Percentiles rank a stretch among this genome's conserved stretches.
Evolutionary conservation across 1,140 invertebrate genomes (phyloP).

Genomic region (Cyclina sinensis): DNA sequence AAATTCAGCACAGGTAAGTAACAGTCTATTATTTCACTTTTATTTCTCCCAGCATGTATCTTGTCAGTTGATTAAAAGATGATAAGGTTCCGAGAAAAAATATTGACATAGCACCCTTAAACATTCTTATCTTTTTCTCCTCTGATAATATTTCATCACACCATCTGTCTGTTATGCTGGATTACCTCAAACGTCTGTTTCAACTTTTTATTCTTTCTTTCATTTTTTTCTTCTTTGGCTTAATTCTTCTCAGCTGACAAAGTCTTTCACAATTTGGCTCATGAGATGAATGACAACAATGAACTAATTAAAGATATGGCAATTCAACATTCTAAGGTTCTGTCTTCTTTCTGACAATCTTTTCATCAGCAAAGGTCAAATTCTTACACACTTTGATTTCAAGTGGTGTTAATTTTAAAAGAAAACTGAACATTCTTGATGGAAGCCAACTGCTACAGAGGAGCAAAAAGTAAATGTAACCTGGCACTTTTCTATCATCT

Average conservation of each 20-base stretch:
- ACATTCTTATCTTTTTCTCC: not conserved
- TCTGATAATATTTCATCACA: slow-evolving; percentile 21
- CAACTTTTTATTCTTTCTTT: not conserved
- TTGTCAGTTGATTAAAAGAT: not conserved
- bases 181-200: not conserved
- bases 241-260: not conserved
- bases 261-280: too few species aligned
- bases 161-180: slow-evolving; percentile 7
- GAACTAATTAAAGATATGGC: too few species aligned
- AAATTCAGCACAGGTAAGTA: not conserved
- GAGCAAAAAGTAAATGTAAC: not conserved
- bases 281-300: too few species aligned
- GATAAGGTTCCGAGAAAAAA: not conserved
- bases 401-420: too few species aligned
- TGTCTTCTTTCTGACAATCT: too few species aligned
- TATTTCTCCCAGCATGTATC: not conserved
- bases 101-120: slow-evolving; percentile 37
- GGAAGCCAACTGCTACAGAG: too few species aligned
- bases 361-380: too few species aligned
- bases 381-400: too few species aligned
- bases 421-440: too few species aligned
- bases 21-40: slow-evolving; percentile 3
- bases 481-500: not conserved
- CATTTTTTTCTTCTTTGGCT: not conserved
- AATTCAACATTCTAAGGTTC: too few species aligned